A percentile compares a stretch with the other conserved stretches of the same genome.
These are phyloP conservation scores for Diadophis punctatus DNA, from an alignment of 2,113 vertebrate genomes.

Conservation along the genomic window DNA sequence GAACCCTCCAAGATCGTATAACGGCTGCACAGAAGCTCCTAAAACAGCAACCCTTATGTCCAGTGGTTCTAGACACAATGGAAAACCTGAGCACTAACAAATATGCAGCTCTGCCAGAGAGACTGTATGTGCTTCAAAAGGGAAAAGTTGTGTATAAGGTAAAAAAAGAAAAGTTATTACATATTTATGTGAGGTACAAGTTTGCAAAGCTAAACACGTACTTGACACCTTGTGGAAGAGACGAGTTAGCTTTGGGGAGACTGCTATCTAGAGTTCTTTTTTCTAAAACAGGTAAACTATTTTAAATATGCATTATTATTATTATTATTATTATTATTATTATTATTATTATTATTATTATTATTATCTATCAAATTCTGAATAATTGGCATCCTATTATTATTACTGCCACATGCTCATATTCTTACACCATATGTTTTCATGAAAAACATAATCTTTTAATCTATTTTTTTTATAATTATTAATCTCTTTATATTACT, in stretches of 20 bases:
- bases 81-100: constrained; percentile 71
- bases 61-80: constrained; percentile 89
- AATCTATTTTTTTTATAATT: neutral
- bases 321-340: too few species aligned
- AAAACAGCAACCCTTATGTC: constrained; percentile 76
- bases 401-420: neutral
- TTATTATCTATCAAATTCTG: neutral
- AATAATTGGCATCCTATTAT: neutral
- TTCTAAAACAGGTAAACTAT: neutral
- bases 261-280: neutral
- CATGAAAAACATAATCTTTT: neutral
- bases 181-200: neutral
- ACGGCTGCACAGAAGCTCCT: constrained; percentile 76
- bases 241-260: neutral
- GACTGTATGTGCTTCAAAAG: constrained; percentile 82
- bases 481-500: neutral
- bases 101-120: constrained; percentile 85
- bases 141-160: constrained; percentile 88
- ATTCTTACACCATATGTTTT: neutral
- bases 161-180: constrained; percentile 11
- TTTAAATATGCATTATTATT: neutral
- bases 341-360: too few species aligned
- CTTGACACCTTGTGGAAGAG: neutral
- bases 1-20: constrained; percentile 79
- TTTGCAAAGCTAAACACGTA: neutral